Evolutionary conservation across 2,888 invertebrate genomes (phyloP), one percentile per base, ranked within the genome.

Genomic region (Embidobia sp.): DNA sequence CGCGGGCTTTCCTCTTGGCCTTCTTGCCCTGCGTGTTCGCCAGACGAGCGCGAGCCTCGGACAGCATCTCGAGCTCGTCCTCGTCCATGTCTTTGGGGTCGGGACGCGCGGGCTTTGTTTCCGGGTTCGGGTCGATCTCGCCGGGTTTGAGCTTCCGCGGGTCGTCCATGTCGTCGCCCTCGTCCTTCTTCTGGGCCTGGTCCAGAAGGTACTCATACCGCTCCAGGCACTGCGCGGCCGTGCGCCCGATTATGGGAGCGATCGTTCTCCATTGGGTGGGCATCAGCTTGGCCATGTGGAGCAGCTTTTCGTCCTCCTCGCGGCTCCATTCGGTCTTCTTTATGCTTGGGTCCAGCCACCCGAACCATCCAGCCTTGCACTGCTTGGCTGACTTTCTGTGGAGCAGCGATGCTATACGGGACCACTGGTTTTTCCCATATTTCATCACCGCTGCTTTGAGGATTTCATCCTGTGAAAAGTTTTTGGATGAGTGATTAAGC

Each of bases 371-470:
- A 11, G 98, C 98, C 90, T 99, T 99, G 90, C 99, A 99, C 90
- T 99, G 99, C 89, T 99, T 99, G 0, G 99, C 98, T 0, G 99
- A 98, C 90, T 99, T 99, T 84, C 99, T 93, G 89, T 99, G 99
- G 22, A 99, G 91, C 69, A 99, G 90, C 0, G 99, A 99, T 18
- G 99, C 99, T 89, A 99, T 99, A 87, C 99, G 95, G 59, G 98
- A 98, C 99, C 99, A 99, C 89, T 99, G 99, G 89, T 99, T 99
- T 93, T 99, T 99, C 83, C 99, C 99, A 95, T 99, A 99, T 95
- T 99, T 99, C 99, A 99, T 99, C 70, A 99, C 99, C 89, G 99
- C 99, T 70, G 99, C 99, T 92, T 99, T 99, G 73, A 99, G 94
- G 87, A 29, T 29, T 29, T 29, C n/a, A 29, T 29, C n/a, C n/a